Evolutionary conservation across 2,888 invertebrate genomes (phyloP).

Genomic region (Drosophila paucipuncta): DNA sequence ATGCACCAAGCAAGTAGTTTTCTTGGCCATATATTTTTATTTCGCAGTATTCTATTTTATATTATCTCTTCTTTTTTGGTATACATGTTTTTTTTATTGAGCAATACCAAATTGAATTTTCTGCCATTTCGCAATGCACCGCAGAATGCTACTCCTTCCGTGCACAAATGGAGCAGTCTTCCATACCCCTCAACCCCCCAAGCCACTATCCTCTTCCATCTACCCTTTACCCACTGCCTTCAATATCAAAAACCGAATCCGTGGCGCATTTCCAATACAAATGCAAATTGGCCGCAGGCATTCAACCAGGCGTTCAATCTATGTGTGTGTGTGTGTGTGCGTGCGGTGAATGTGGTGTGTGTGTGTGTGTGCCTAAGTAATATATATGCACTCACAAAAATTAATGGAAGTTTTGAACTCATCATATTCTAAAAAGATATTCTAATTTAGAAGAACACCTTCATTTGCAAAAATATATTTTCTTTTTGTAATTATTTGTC

Average conservation of each 20-base stretch:
- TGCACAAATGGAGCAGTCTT: slow-evolving; percentile 42
- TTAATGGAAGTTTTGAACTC: not conserved
- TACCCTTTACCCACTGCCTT: slow-evolving; percentile 8
- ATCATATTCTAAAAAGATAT: not conserved
- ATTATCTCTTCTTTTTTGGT: slow-evolving; percentile 2
- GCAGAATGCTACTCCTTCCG: slow-evolving; percentile 22
- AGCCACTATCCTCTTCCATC: not conserved
- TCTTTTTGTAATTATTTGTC: not conserved
- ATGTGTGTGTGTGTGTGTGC: slow-evolving; percentile 1
- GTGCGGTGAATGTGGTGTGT: slow-evolving; percentile 10
- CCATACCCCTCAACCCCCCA: not conserved
- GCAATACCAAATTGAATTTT: slow-evolving; percentile 64
- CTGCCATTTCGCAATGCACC: slow-evolving; percentile 66
- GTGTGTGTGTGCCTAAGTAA: slow-evolving; percentile 4
- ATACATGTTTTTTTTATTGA: slow-evolving; percentile 11
- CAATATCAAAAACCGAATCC: slow-evolving; percentile 35
- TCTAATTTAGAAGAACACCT: not conserved
- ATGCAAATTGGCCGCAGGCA: slow-evolving; percentile 76
- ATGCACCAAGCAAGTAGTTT: not conserved
- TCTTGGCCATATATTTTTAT: slow-evolving; percentile 28
- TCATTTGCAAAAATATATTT: not conserved
- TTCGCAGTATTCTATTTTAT: slow-evolving; percentile 24
- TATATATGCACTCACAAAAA: not conserved
- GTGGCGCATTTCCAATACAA: slow-evolving; percentile 58
- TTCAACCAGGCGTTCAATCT: slow-evolving; percentile 44